Evolutionary conservation across 2,113 vertebrate genomes (phyloP).

Genomic region (Scatophagus argus): DNA sequence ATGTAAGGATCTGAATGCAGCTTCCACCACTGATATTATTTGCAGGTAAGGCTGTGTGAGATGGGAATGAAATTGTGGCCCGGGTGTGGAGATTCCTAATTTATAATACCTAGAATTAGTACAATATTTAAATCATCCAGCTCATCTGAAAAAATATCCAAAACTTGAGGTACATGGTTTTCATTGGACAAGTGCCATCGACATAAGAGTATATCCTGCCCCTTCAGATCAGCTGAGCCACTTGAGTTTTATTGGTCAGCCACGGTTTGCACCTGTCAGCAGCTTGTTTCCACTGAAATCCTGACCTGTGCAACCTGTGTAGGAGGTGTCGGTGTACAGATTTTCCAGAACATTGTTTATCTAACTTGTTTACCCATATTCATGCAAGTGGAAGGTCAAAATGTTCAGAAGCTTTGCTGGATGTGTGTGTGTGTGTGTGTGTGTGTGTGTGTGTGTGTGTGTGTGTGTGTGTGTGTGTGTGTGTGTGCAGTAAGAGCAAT

Average conservation of each 20-base stretch:
- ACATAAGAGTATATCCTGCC: not conserved
- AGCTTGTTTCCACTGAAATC: not conserved
- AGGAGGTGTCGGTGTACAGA: not conserved
- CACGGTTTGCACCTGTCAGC: not conserved
- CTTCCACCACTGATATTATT: not conserved
- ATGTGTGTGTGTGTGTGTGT: not conserved
- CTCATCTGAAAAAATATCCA: not conserved
- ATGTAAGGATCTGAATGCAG: not conserved
- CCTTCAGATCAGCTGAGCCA: not conserved
- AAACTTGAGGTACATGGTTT: not conserved
- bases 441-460: not conserved
- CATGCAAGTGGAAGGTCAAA: constrained; percentile 42
- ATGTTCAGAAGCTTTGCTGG: constrained; percentile 18
- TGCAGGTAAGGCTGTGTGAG: not conserved
- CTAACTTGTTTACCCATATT: constrained; percentile 37
- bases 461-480: not conserved
- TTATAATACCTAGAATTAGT: no score
- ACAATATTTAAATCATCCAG: no score
- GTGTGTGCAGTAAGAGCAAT: constrained; percentile 7
- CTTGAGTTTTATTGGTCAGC: not conserved
- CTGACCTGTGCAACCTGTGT: not conserved
- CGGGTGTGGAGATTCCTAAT: not conserved
- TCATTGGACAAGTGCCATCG: no score
- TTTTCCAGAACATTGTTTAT: constrained; percentile 38
- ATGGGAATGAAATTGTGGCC: not conserved